Evolutionary conservation across 2,113 vertebrate species (phyloP), one percentile per base, ranked within the genome.

Genomic region (Pampusana beccarii): DNA sequence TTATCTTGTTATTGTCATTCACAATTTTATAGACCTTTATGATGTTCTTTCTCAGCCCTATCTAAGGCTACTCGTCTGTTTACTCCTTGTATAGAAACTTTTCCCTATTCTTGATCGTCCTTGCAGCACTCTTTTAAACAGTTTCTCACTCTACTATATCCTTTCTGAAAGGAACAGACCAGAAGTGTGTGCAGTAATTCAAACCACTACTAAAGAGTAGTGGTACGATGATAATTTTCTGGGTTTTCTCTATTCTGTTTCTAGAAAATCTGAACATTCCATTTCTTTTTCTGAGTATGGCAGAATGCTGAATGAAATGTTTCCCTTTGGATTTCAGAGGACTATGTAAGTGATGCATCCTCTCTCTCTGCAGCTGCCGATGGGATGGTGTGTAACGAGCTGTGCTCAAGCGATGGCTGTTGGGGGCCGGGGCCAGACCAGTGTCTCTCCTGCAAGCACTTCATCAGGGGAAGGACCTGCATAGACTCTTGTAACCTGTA

Each of bases 391-490:
- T 99, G 99, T 91, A 99, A 99, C 46, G 97, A 98, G 25, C 96
- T 99, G 83, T 99, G 99, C 95, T 99, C 99, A 3, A 98, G 97
- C 4, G 97, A 98, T 10, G 99, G 99, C 56, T 99, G 99, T 25
- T 99, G 99, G 99, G 99, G 99, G 53, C 98, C 99, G 0, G 99
- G 99, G 10, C 98, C 99, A 9, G 98, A 99, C 93, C 99, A 99
- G 90, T 99, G 99, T 90, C 97, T 99, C 42, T 98, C 98, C 16
- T 99, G 99, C 92, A 98, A 98, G 54, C 98, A 97, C 86, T 99
- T 99, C 98, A 99, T 98, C 92, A 97, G 99, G n/a, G 99, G 98
- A 40, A 98, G 98, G 91, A 98, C 97, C 69, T 99, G 99, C 90
- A 99, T 99, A 28, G 98, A 99, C 24, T 98, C 98, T 25, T 99